Percentiles rank a stretch among this genome's conserved stretches.
Evolutionary conservation across 2,113 vertebrate species (phyloP).

Genomic region (Tyrannus savana): DNA sequence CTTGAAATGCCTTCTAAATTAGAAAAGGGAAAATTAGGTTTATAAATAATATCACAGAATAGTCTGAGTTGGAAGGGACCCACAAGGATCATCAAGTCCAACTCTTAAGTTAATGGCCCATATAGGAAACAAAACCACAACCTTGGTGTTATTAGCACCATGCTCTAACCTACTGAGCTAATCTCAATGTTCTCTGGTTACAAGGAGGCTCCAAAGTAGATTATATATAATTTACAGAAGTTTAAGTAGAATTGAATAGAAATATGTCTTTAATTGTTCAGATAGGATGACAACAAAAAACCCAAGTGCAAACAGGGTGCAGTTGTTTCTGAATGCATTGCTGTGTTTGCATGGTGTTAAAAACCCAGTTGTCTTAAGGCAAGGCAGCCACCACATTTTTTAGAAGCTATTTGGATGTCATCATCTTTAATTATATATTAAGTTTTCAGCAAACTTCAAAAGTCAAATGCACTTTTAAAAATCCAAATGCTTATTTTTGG

Average conservation of each 20-base stretch:
- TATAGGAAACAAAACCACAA: too few species aligned
- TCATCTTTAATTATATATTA: neutral
- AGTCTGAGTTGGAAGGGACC: too few species aligned
- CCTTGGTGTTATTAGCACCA: too few species aligned
- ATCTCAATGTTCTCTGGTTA: neutral
- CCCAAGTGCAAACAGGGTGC: too few species aligned
- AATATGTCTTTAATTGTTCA: constrained; percentile 2
- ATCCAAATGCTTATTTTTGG: neutral
- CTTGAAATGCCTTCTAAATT: neutral
- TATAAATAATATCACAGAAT: neutral
- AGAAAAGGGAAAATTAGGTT: neutral
- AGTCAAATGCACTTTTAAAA: neutral
- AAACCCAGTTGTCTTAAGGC: neutral
- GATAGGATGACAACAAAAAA: neutral
- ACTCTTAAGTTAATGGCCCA: too few species aligned
- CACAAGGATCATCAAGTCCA: too few species aligned
- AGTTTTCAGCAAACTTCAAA: neutral
- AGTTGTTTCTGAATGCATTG: neutral
- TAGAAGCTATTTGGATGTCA: neutral
- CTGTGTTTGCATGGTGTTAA: neutral
- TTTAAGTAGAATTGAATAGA: neutral
- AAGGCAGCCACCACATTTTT: rapidly evolving
- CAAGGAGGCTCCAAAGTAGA: constrained; percentile 1
- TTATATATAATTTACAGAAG: constrained; percentile 2
- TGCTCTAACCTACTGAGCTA: too few species aligned